Evolutionary conservation across 1,140 invertebrate genomes (phyloP).

Genomic region (Tribolium madens): DNA sequence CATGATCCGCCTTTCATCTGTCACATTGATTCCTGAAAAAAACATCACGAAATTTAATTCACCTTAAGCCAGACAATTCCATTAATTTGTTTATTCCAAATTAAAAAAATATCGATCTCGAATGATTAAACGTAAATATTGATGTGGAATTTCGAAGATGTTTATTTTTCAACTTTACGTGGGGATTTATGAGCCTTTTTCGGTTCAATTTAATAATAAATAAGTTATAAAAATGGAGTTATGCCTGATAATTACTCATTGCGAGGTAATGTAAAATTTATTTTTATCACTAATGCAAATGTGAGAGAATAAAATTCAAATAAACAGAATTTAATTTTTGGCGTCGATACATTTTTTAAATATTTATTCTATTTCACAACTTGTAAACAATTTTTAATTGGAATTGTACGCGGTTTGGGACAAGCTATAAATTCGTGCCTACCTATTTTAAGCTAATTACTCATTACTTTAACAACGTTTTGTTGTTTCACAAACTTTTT

Average conservation of each 20-base stretch:
- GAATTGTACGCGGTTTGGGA: too few relatives aligned
- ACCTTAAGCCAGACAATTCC: too few relatives aligned
- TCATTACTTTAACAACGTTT: too few relatives aligned
- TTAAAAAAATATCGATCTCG: neutral
- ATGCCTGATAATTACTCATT: neutral
- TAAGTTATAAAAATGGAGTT: neutral
- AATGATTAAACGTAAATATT: neutral
- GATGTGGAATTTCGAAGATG: neutral
- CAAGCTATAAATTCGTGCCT: too few relatives aligned
- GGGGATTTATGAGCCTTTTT: neutral
- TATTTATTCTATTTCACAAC: neutral
- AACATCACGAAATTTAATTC: neutral
- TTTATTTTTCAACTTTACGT: neutral
- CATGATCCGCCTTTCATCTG: constrained; percentile 15
- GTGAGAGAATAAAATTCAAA: neutral
- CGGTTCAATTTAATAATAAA: neutral
- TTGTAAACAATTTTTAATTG: too few relatives aligned
- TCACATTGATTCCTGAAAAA: constrained; percentile 12
- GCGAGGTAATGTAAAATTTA: neutral
- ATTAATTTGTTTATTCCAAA: neutral
- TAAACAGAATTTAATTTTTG: neutral
- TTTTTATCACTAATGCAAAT: neutral
- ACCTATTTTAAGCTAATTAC: too few relatives aligned
- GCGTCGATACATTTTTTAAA: neutral
- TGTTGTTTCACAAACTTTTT: too few relatives aligned